Evolutionary conservation across 2,888 invertebrate species (phyloP), one percentile per base, ranked within the genome.

Genomic region (Tachystola acroxantha): DNA sequence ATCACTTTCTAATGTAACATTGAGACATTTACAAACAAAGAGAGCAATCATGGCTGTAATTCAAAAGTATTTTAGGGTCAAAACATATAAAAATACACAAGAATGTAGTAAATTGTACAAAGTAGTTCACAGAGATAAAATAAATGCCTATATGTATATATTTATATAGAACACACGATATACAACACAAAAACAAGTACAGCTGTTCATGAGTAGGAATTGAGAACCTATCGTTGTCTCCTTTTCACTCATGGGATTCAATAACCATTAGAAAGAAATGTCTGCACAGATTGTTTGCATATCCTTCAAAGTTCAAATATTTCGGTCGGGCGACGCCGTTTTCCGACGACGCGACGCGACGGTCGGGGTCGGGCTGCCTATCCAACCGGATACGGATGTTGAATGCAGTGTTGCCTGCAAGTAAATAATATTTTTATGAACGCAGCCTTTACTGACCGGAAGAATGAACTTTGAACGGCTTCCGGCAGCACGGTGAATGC

Each of bases 1-100:
- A 64, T 89, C 89, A 62, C 90, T 84, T 74, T 90, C 90, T 53
- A 93, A 86, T 53, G 88, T 84, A 57, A 93, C 88, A 82, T 94
- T 94, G 62, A 93, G 79, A 78, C 94, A 94, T 87, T 93, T 92
- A 84, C 94, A 94, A 64, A 91, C 89, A 69, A 69, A 84, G 61
- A 85, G 71, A 75, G 90, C 82, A 89, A 90, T 89, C 59, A 59
- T 84, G 46, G 49, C 44, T 48, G 42, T 45, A 58, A 63, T 51
- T 50, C 37, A 48, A 53, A 40, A 37, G 40, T 50, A 31, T 52
- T 60, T 53, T 53, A 50, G 52, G 40, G 53, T 53, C 52, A 59
- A 73, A 70, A 70, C 57, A 62, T 64, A 64, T 53, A 69, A 71
- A 71, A 76, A 70, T 64, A 64, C 59, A 63, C 63, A 66, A 72